Base-by-base conservation (phyloP, 1,140 invertebrate species). In the Pteromalus puparum region DNA sequence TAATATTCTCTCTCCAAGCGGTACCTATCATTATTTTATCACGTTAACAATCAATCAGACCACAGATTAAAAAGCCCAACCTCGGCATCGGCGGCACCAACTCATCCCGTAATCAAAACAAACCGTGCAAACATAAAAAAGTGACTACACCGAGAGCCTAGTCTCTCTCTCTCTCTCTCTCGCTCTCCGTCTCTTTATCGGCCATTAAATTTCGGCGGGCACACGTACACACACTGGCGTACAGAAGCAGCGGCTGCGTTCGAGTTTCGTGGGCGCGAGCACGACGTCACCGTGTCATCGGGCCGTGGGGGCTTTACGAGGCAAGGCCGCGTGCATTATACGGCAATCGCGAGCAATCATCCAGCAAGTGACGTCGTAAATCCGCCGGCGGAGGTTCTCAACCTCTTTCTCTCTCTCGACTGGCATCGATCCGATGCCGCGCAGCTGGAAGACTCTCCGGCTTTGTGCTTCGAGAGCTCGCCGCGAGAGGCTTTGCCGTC, bases 291-390 rank as follows among this genome's bases (percentile, higher is more conserved):
- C 84, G 84, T 85, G 84, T 85, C 84, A 85, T 85, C 84, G 80
- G 84, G 80, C 79, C 84, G 84, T 13, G 73, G 42, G 26, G 21
- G 80, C 75, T 87, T 93, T 93, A 93, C 90, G 92, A 92, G 89
- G 89, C 92, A 93, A 93, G 92, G 92, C 91, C 92, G 91, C 92
- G 91, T 91, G 90, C 90, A 92, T 91, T 91, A 91, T 89, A 90
- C 89, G 89, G 87, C 91, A 91, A 92, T 93, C 91, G 90, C 89
- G 88, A 90, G 89, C 91, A 91, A 93, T 93, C 92, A 92, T 92
- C 90, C 89, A 88, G 86, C 89, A 88, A 89, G 87, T 89, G 89
- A 89, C 87, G 91, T 92, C 92, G 90, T 93, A 93, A 93, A 93
- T 93, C 87, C 89, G 81, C 86, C 42, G 86, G 21, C 18, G 53